Conservation (phyloP, 2,797 vertebrate species). For the Argentina silus region DNA sequence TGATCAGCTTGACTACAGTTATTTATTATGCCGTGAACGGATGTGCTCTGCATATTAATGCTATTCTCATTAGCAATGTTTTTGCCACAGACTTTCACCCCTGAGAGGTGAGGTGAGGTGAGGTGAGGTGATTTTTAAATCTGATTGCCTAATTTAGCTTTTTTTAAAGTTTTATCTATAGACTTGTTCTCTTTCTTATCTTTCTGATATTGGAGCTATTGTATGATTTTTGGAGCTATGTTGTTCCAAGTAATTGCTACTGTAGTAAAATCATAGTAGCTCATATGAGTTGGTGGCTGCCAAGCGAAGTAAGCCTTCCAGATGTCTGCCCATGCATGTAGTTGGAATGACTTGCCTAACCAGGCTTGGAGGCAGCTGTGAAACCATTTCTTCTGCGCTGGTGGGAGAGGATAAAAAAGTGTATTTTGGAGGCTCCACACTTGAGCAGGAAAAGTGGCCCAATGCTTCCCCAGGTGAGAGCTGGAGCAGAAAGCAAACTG, state of each 20-base stretch:
- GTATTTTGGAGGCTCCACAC: conserved; percentile 26
- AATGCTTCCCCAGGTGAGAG: conserved; percentile 45
- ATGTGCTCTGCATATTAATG: not conserved
- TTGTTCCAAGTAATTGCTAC: not conserved
- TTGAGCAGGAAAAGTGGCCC: conserved; percentile 33
- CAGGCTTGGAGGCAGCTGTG: conserved; percentile 8
- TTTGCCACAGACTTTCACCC: too few relatives aligned
- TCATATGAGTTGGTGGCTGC: not conserved
- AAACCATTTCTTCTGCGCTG: not conserved
- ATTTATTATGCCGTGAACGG: not conserved
- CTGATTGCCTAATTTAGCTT: too few relatives aligned
- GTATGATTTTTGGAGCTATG: too few relatives aligned
- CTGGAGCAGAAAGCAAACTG: conserved; percentile 34
- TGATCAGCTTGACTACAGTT: not conserved
- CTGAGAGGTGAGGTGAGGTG: too few relatives aligned
- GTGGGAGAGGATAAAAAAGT: conserved; percentile 8
- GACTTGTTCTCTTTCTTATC: too few relatives aligned
- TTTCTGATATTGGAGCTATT: too few relatives aligned
- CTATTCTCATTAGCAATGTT: too few relatives aligned
- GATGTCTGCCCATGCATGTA: conserved; percentile 8
- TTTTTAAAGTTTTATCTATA: too few relatives aligned
- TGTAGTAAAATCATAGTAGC: not conserved
- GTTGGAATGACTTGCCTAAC: conserved; percentile 10
- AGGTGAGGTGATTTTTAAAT: too few relatives aligned
- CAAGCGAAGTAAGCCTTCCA: not conserved